Evolutionary conservation across 1,140 invertebrate genomes (phyloP).

Genomic region (Apis cerana): DNA sequence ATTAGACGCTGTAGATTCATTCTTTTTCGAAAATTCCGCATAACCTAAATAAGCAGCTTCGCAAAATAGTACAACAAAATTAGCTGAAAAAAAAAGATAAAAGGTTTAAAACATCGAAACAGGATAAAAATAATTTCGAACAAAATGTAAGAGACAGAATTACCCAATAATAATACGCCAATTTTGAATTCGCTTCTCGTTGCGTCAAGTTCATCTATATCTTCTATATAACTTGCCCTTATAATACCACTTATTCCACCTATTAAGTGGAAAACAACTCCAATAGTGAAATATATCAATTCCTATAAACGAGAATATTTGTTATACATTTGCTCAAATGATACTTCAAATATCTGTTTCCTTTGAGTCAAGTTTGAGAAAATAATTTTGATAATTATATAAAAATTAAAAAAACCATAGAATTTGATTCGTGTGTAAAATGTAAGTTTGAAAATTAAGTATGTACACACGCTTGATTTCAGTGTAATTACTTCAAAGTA

Average conservation of each 20-base stretch:
- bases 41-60: background rate
- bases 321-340: background rate
- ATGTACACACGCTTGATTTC: background rate
- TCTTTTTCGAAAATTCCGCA: background rate
- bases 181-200: conserved; percentile 47
- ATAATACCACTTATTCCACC: conserved; percentile 52
- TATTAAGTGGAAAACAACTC: conserved; percentile 54
- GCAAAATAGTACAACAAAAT: conserved; percentile 15
- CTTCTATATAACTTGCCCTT: conserved; percentile 18
- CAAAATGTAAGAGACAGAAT: background rate
- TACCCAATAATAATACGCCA: conserved; percentile 46
- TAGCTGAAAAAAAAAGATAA: background rate
- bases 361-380: background rate
- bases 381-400: no score
- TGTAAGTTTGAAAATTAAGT: background rate
- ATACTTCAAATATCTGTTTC: background rate
- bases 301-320: conserved; percentile 33
- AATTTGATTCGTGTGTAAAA: no score
- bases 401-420: no score
- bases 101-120: background rate
- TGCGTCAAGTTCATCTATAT: conserved; percentile 17
- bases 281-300: conserved; percentile 52
- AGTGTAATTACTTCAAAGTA: background rate
- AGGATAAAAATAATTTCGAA: background rate
- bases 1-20: accelerated